These are phyloP conservation scores for Microtus pennsylvanicus DNA, from an alignment of 2,113 vertebrate species.

Conservation along the genomic window DNA sequence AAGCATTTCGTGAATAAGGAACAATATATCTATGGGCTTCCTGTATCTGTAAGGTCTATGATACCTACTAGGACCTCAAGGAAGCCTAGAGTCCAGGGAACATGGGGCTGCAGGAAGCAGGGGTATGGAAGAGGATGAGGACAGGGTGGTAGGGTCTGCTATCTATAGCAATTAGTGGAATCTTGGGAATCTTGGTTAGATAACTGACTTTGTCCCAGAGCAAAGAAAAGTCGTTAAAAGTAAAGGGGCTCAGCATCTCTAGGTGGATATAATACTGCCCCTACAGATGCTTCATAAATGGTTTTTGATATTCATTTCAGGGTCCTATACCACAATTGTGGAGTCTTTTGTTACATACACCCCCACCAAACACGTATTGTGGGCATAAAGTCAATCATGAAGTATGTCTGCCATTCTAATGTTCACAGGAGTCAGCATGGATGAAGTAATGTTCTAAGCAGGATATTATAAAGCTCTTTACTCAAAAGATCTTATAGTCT, in stretches of 20 bases:
- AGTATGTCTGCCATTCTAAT: background rate
- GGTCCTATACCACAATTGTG: background rate
- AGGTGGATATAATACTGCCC: background rate
- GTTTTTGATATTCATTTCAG: background rate
- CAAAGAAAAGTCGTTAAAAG: background rate
- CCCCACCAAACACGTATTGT: background rate
- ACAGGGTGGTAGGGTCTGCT: background rate
- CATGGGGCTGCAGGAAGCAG: background rate
- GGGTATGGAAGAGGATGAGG: background rate
- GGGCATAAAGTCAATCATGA: conserved; percentile 17
- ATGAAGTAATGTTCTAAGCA: background rate
- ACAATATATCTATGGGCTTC: background rate
- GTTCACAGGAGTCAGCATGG: background rate
- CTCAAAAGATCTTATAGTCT: conserved; percentile 1
- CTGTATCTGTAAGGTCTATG: background rate
- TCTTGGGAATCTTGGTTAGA: background rate
- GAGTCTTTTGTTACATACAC: background rate
- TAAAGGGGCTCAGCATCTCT: background rate
- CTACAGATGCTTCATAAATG: background rate
- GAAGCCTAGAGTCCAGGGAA: background rate
- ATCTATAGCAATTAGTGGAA: background rate
- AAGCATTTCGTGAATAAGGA: background rate
- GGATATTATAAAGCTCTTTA: background rate
- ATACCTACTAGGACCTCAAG: background rate
- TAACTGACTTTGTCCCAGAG: conserved; percentile 29